Percentiles rank a stretch among this genome's conserved stretches.
phyloP scores from a whole-genome alignment of 2,113 vertebrate genomes.

The Prunella himalayana region DNA sequence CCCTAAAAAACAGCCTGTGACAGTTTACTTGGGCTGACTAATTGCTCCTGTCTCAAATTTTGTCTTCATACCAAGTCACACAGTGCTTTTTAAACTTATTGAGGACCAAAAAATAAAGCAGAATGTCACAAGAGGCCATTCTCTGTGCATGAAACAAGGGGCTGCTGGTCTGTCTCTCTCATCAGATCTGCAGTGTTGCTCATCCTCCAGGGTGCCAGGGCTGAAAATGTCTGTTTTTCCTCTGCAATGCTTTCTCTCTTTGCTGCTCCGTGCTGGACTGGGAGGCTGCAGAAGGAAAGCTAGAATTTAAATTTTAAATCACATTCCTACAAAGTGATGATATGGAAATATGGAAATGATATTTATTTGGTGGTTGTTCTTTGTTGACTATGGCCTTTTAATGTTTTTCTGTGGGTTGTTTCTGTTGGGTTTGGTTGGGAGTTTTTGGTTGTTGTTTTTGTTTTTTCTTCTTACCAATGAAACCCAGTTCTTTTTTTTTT shows the following conservation, averaged over 20 bases:
- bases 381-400: neutral
- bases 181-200: neutral
- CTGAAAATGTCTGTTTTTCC: neutral
- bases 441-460: neutral
- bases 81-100: neutral
- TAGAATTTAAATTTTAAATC: neutral
- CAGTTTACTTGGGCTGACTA: neutral
- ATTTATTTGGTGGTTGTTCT: neutral
- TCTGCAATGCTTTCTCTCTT: neutral
- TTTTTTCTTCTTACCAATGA: neutral
- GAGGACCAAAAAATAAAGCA: neutral
- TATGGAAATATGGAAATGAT: neutral
- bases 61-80: neutral
- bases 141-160: fast-evolving
- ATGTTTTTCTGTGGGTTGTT: neutral
- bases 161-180: neutral
- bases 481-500: neutral
- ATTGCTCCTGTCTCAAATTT: neutral
- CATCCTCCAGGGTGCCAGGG: neutral
- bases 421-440: neutral
- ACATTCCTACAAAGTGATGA: neutral
- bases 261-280: neutral
- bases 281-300: neutral
- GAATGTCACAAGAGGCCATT: neutral
- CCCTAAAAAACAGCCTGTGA: neutral